Evolutionary conservation across 1,140 invertebrate species (phyloP), one percentile per base, ranked within the genome.

Genomic region (roundworm (Caenorhabditis elegans)): DNA sequence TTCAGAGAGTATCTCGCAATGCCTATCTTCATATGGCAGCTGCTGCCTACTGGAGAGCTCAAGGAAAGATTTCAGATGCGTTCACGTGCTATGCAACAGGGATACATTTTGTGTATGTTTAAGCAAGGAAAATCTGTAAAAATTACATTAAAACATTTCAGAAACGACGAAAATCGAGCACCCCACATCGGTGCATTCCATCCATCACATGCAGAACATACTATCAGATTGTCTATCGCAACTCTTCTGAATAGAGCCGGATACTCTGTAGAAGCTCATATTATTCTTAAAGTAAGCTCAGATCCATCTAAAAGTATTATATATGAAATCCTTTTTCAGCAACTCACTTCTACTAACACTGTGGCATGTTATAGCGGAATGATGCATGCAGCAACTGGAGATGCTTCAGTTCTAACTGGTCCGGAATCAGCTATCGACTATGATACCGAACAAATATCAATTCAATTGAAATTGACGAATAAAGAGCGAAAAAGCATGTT

Each of bases 11-110:
- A 13, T 80, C 79, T 26, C 39, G 34, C 5, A 60, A 70, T 24
- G 53, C 80, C 0, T 81, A 81, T 34, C 65, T 81, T 24, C 75
- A 81, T n/a, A 53, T 81, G 65, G 53, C 53, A 15, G 80, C 80
- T n/a, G 80, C 80, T 24, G 65, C 60, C 8, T 81, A 51, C 22
- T 77, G 65, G 80, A 36, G 80, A n/a, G 31, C 65, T 10, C 53
- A 81, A 15, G 80, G 80, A 15, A 76, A 60, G 19, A 43, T 60
- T 22, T 43, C 65, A 10, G 36, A 81, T 43, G 80, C 80, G 2
- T 65, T 76, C n/a, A 60, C 34, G 3, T 81, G 80, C n/a, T 81
- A 81, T 65, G 53, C 46, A 11, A 77, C 80, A 19, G 80, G 53
- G 13, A 39, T 49, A 10, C 65, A 53, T 39, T 43, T 70, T 36